Evolutionary conservation across 2,888 invertebrate species (phyloP).

Genomic region (Urechis unicinctus): DNA sequence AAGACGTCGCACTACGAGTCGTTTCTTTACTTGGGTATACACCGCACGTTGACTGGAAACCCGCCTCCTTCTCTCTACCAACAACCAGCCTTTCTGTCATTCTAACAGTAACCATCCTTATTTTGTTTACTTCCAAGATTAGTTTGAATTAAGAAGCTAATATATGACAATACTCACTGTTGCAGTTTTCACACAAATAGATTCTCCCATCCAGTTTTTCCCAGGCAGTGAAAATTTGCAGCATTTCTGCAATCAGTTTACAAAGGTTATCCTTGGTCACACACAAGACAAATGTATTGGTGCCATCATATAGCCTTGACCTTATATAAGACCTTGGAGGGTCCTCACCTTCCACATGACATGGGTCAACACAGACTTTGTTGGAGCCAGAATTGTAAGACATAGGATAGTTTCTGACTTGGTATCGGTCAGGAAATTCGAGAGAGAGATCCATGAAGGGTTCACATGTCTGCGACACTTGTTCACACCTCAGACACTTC

Average conservation of each 20-base stretch:
- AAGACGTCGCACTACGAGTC: constrained; percentile 33
- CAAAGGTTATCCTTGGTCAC: too few relatives aligned
- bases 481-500: constrained; percentile 34
- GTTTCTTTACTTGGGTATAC: constrained; percentile 38
- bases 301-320: too few relatives aligned
- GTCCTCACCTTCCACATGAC: constrained; percentile 11
- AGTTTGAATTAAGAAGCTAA: background rate
- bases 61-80: constrained; percentile 13
- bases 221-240: constrained; percentile 40
- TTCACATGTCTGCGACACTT: constrained; percentile 35
- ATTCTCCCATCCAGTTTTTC: constrained; percentile 43
- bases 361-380: constrained; percentile 2
- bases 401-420: too few relatives aligned
- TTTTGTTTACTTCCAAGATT: background rate
- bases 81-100: too few relatives aligned
- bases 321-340: too few relatives aligned
- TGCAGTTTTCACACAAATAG: constrained; percentile 46
- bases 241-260: constrained; percentile 45
- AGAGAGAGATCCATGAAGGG: constrained; percentile 46
- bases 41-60: constrained; percentile 15
- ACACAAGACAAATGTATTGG: too few relatives aligned
- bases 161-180: constrained; percentile 30
- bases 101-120: too few relatives aligned
- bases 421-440: constrained; percentile 45
- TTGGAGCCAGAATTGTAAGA: too few relatives aligned